Base-by-base conservation (phyloP, 2,888 invertebrate genomes). In the Pandemis cinnamomeana region DNA sequence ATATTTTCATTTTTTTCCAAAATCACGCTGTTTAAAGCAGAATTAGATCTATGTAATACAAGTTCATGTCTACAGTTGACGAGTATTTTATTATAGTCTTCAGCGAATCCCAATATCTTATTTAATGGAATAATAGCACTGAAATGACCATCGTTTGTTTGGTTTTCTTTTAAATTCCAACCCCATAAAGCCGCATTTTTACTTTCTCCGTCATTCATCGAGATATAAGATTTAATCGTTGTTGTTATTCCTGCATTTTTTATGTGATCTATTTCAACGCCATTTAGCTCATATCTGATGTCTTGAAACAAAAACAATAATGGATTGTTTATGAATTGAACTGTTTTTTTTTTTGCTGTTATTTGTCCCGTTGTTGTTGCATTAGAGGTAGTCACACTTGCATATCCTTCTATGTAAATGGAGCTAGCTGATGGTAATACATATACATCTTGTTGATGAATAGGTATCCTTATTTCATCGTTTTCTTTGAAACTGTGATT, bases 181-280 rank as follows among this genome's bases (percentile, higher is more conserved):
- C 80, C 81, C 72, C 80, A 80, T 75, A 83, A 84, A 62, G 78
- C 76, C 7, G 81, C 76, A 55, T 74, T 71, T 73, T 77, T 78
- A 69, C 75, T 76, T 76, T 85, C 81, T 51, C 73, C 80, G 11
- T 69, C 61, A 63, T 78, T 84, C 62, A 82, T 75, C 27, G 87
- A 88, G 10, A 84, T 76, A 76, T 80, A 86, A 70, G 81, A 82
- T 82, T 90, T 88, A 63, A 86, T 80, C n/a, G 81, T 78, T 15
- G 82, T 79, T 62, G 84, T 81, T 20, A 85, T 78, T n/a, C 85
- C 84, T 48, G 81, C 77, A 78, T 85, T 84, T 75, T 81, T 80
- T 20, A 72, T 62, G 4, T 15, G 36, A 41, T 61, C 61, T 13
- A 61, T 61, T 41, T 61, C 61, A 41, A 61, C n/a, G 6, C 41